A percentile compares a stretch with the other conserved stretches of the same genome.
Evolutionary conservation across 2,888 invertebrate species (phyloP).

Genomic region (Azorinus chamasolen): DNA sequence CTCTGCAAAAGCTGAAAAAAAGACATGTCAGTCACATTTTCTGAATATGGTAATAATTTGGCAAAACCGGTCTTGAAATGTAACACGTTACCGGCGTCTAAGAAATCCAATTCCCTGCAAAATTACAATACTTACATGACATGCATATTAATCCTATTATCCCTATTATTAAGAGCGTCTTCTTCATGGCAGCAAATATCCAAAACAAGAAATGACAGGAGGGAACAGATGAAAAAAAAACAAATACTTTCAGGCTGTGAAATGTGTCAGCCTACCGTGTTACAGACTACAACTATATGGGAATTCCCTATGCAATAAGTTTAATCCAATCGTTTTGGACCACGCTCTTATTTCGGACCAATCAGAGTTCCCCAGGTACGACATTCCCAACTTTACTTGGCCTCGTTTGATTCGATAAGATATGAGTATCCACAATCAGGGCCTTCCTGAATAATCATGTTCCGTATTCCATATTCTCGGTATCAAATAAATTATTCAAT

Average conservation of each 20-base stretch:
- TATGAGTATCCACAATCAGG: conserved; percentile 39
- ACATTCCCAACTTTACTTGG: conserved; percentile 75
- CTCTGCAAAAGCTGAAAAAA: too few species aligned
- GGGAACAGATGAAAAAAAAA: conserved; percentile 22
- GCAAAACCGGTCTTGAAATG: too few species aligned
- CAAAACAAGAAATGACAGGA: conserved; percentile 2
- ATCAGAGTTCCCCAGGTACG: conserved; percentile 80
- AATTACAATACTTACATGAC: conserved; percentile 72
- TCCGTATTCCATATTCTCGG: too few species aligned
- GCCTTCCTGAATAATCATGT: conserved; percentile 14
- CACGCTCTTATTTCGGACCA: conserved; percentile 77
- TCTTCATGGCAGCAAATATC: conserved; percentile 61
- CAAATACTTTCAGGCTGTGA: conserved; percentile 10
- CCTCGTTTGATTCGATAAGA: conserved; percentile 75
- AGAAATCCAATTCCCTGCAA: neutral
- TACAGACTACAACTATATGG: conserved; percentile 50
- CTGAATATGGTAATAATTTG: too few species aligned
- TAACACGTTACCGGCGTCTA: too few species aligned
- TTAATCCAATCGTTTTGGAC: conserved; percentile 75
- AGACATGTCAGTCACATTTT: too few species aligned
- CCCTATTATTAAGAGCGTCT: conserved; percentile 68
- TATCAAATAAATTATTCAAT: too few species aligned
- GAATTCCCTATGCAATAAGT: conserved; percentile 71
- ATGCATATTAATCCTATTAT: conserved; percentile 77
- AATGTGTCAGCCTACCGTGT: conserved; percentile 8